These are phyloP conservation scores for Paradisaea rubra DNA, from an alignment of 2,113 vertebrate species.

Conservation along the genomic window DNA sequence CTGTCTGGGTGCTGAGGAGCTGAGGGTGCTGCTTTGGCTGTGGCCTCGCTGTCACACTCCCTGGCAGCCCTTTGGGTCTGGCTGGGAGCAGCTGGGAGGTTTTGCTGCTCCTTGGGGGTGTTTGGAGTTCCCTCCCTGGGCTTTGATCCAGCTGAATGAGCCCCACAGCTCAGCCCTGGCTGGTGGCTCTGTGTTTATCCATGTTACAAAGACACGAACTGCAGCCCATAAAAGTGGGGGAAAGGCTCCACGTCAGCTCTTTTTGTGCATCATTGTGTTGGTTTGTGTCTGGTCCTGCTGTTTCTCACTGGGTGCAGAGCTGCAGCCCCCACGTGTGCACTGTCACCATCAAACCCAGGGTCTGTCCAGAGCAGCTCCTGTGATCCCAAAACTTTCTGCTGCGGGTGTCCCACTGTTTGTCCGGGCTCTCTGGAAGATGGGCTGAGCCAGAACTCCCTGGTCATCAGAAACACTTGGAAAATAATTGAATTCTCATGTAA, in stretches of 20 bases:
- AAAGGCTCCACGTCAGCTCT: not conserved
- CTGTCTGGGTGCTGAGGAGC: not conserved
- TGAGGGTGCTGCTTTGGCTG: not conserved
- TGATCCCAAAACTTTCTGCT: rapidly evolving
- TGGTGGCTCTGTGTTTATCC: not conserved
- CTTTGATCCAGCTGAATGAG: not conserved
- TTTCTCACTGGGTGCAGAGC: not conserved
- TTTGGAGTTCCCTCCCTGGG: not conserved
- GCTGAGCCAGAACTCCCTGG: not conserved
- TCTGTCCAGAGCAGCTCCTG: rapidly evolving
- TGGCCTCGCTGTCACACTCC: not conserved
- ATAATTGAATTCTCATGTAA: not conserved
- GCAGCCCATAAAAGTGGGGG: not conserved
- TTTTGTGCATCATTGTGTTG: not conserved
- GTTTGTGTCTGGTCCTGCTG: not conserved
- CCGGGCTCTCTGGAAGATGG: rapidly evolving
- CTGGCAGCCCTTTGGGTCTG: not conserved
- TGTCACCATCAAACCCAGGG: rapidly evolving
- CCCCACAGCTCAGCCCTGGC: not conserved
- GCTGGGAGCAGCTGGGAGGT: rapidly evolving
- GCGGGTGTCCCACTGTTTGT: rapidly evolving
- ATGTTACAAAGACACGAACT: not conserved
- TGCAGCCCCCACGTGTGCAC: rapidly evolving
- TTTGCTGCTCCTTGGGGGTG: not conserved
- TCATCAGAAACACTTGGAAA: not conserved